Conservation (phyloP, 64 coral and sea anemone species). For the Montipora foliosa region DNA sequence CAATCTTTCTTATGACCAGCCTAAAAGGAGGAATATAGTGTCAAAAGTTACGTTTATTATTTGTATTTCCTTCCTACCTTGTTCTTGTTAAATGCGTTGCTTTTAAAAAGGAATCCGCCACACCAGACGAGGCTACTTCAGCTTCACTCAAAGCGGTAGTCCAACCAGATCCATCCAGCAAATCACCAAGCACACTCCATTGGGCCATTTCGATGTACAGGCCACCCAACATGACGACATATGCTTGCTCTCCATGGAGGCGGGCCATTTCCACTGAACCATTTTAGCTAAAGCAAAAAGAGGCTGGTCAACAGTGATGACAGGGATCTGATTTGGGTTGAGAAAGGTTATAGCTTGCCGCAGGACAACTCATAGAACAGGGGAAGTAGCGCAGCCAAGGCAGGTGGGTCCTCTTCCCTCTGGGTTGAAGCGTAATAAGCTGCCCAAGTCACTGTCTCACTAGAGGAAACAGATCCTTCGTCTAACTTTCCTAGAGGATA, state of each 20-base stretch:
- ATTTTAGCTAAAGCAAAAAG: slow-evolving; percentile 72
- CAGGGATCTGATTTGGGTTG: slow-evolving; percentile 51
- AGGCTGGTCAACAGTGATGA: slow-evolving; percentile 71
- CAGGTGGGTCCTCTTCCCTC: slow-evolving; percentile 47
- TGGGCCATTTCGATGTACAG: slow-evolving; percentile 69
- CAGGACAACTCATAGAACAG: slow-evolving; percentile 65
- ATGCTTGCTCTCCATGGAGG: slow-evolving; percentile 63
- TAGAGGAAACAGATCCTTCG: too few relatives aligned
- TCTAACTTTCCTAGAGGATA: too few relatives aligned
- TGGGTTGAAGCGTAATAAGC: too few relatives aligned
- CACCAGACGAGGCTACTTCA: slow-evolving; percentile 59
- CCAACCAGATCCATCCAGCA: slow-evolving; percentile 71
- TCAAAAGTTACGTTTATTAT: neutral
- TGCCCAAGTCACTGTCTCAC: too few relatives aligned
- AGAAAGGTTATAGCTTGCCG: slow-evolving; percentile 51
- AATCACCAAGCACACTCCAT: slow-evolving; percentile 62
- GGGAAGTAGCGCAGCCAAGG: slow-evolving; percentile 47
- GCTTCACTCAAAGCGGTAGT: slow-evolving; percentile 64
- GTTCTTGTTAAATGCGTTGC: slow-evolving; percentile 71
- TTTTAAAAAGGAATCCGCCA: slow-evolving; percentile 67
- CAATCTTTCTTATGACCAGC: too few relatives aligned
- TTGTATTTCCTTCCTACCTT: slow-evolving; percentile 27
- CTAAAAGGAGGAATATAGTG: neutral
- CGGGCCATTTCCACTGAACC: slow-evolving; percentile 69
- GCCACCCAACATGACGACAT: slow-evolving; percentile 64